Evolutionary conservation across 2,797 vertebrate species (phyloP).

Genomic region (Poliocrania exsul): DNA sequence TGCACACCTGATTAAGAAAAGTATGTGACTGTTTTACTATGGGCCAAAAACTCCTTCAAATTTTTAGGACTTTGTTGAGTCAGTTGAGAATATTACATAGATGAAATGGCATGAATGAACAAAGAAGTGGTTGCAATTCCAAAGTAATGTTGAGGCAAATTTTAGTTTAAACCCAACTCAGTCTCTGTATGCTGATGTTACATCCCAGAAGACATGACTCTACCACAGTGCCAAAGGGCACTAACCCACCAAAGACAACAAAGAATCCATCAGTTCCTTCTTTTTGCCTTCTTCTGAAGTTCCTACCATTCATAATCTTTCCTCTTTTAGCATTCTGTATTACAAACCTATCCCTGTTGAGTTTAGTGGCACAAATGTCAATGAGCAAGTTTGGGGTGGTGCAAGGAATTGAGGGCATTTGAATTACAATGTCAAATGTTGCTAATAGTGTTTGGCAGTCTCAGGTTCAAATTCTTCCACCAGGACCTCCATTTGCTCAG

Average conservation of each 20-base stretch:
- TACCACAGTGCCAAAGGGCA: background rate
- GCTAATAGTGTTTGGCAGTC: background rate
- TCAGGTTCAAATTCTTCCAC: background rate
- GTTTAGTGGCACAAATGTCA: background rate
- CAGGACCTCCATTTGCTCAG: background rate
- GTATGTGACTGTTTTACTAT: background rate
- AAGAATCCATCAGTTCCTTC: background rate
- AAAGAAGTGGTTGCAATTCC: background rate
- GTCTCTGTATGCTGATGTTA: background rate
- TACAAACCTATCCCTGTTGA: background rate
- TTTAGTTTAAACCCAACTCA: background rate
- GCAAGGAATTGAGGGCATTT: background rate
- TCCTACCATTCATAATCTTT: background rate
- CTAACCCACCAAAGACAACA: background rate
- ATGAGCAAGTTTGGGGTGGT: background rate
- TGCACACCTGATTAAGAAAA: background rate
- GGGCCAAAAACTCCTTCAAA: background rate
- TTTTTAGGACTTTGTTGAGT: background rate
- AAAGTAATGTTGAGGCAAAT: background rate
- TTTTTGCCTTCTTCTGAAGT: background rate
- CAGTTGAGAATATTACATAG: background rate
- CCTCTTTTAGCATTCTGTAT: background rate
- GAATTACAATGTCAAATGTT: background rate
- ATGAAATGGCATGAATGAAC: background rate
- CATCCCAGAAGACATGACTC: background rate